A percentile compares a stretch with the other conserved stretches of the same genome.
Evolutionary conservation across 2,888 invertebrate species (phyloP).

Genomic region (Apamea sordens): DNA sequence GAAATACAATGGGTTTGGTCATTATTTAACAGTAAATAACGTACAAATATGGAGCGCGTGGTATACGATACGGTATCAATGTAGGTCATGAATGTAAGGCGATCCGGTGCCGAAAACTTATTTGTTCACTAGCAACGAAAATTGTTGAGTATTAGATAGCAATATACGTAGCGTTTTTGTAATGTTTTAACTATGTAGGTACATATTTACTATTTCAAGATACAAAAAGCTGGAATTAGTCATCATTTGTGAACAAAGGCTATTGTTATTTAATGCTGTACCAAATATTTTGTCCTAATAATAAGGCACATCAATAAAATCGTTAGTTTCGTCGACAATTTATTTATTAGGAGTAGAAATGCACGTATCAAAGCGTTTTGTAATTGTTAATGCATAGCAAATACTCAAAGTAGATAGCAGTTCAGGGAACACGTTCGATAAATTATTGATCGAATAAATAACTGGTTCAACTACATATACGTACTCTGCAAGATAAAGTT

Average conservation of each 20-base stretch:
- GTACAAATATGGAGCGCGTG: slow-evolving; percentile 71
- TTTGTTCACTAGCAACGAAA: slow-evolving; percentile 13
- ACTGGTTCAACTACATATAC: slow-evolving; percentile 70
- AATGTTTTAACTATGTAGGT: not conserved
- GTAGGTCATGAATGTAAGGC: slow-evolving; percentile 79
- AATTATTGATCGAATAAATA: slow-evolving; percentile 78
- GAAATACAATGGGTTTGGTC: slow-evolving; percentile 15
- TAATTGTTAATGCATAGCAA: slow-evolving; percentile 34
- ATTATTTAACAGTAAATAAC: slow-evolving; percentile 49
- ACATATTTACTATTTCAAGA: not conserved
- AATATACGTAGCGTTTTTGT: not conserved
- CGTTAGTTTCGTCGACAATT: not conserved
- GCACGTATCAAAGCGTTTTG: slow-evolving; percentile 4
- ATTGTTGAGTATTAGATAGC: not conserved
- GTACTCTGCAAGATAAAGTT: slow-evolving; percentile 75
- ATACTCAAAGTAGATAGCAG: slow-evolving; percentile 55
- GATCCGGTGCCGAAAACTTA: slow-evolving; percentile 38
- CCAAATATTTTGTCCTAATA: not conserved
- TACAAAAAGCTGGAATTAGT: slow-evolving; percentile 1
- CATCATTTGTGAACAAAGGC: slow-evolving; percentile 23
- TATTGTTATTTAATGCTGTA: slow-evolving; percentile 12
- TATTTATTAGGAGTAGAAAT: not conserved
- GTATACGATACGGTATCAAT: slow-evolving; percentile 79
- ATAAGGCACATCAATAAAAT: not conserved
- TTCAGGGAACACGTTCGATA: slow-evolving; percentile 69